Conservation (phyloP, 2,888 invertebrate genomes). For the Drosophila anomalata region DNA sequence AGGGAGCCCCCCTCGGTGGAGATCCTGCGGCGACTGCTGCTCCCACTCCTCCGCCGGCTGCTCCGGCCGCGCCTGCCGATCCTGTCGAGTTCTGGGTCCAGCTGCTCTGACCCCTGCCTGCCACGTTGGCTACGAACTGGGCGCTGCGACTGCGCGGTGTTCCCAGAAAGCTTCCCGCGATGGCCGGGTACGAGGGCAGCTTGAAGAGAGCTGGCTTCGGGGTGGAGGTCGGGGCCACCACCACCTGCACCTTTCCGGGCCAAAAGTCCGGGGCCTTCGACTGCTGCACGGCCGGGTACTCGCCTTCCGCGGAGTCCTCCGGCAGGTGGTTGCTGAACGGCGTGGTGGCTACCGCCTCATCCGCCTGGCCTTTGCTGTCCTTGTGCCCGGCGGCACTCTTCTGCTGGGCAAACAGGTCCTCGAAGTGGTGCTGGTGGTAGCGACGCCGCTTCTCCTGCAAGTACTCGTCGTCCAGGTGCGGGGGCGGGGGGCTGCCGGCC, state of each 20-base stretch:
- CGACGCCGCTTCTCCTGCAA: conserved; percentile 77
- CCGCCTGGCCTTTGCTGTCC: conserved; percentile 7
- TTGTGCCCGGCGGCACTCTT: conserved; percentile 11
- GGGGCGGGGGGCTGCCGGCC: not conserved
- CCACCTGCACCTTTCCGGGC: conserved; percentile 57
- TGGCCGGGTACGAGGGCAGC: conserved; percentile 76
- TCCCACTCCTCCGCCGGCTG: conserved; percentile 13
- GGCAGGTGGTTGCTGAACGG: conserved; percentile 72
- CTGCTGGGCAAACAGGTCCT: conserved; percentile 77
- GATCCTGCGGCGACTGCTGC: conserved; percentile 5
- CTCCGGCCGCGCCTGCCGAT: conserved; percentile 2
- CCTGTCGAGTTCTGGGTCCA: conserved; percentile 30
- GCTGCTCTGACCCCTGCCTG: conserved; percentile 58
- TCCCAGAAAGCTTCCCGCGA: conserved; percentile 71
- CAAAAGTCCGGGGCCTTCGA: conserved; percentile 51
- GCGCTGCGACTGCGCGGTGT: conserved; percentile 78
- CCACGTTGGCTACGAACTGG: conserved; percentile 78
- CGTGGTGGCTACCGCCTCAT: not conserved
- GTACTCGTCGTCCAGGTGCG: conserved; percentile 77
- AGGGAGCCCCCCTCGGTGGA: conserved; percentile 32
- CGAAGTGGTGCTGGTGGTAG: conserved; percentile 67
- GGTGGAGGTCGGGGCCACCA: conserved; percentile 32
- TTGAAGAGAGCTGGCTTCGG: conserved; percentile 73
- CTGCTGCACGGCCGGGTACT: conserved; percentile 49
- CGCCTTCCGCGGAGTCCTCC: conserved; percentile 60